phyloP scores from a whole-genome alignment of 2,888 invertebrate genomes.

The Cyclophora punctaria region DNA sequence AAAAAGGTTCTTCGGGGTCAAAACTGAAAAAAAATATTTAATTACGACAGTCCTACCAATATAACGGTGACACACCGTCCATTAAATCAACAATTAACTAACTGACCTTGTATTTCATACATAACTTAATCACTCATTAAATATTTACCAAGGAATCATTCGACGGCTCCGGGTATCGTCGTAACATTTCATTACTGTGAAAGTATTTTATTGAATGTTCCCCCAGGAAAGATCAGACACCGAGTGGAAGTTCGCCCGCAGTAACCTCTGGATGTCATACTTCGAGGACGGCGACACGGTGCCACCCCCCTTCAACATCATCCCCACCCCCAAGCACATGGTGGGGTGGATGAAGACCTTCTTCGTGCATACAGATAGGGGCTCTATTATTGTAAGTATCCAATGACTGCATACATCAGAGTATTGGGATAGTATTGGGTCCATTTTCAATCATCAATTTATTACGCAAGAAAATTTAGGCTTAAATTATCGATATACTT shows the following conservation, averaged over 20 bases:
- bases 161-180: too few relatives aligned
- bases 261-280: slow-evolving; percentile 97
- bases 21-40: not conserved
- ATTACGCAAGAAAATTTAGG: too few relatives aligned
- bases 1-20: not conserved
- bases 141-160: too few relatives aligned
- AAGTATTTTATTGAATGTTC: not conserved
- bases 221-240: slow-evolving; percentile 91
- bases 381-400: slow-evolving; percentile 57
- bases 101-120: not conserved
- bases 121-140: not conserved
- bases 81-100: not conserved
- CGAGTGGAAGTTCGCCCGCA: slow-evolving; percentile 98
- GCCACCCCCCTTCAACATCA: slow-evolving; percentile 95
- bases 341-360: slow-evolving; percentile 52
- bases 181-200: too few relatives aligned
- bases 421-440: too few relatives aligned
- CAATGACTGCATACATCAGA: too few relatives aligned
- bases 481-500: too few relatives aligned
- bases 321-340: slow-evolving; percentile 88
- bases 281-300: slow-evolving; percentile 94
- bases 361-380: slow-evolving; percentile 43
- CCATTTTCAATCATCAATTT: too few relatives aligned
- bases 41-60: too few relatives aligned
- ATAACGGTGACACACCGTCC: too few relatives aligned